Evolutionary conservation across 2,113 vertebrate genomes (phyloP).

Genomic region (Anseranas semipalmata): DNA sequence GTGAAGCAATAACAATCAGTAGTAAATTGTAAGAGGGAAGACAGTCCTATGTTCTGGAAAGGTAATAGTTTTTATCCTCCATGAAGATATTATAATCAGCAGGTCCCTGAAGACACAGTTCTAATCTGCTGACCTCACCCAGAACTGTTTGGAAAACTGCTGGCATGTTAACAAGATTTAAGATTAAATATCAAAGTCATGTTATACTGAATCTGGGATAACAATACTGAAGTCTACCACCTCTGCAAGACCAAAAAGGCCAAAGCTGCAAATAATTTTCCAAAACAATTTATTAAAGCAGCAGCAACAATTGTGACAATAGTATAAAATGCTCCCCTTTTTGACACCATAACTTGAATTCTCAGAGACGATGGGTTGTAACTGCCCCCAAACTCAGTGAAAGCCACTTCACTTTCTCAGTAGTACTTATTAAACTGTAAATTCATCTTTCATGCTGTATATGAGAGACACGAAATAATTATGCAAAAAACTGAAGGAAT

Average conservation of each 20-base stretch:
- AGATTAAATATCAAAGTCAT: neutral
- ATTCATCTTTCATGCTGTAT: neutral
- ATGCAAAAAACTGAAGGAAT: neutral
- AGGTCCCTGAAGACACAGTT: neutral
- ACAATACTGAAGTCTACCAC: neutral
- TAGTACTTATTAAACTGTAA: neutral
- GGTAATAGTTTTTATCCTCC: neutral
- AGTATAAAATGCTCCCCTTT: neutral
- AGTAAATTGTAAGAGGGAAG: conserved; percentile 7
- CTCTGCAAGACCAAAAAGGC: neutral
- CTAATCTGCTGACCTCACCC: neutral
- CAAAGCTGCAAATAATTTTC: neutral
- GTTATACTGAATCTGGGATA: neutral
- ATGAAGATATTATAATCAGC: neutral
- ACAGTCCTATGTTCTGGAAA: neutral
- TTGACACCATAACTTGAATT: neutral
- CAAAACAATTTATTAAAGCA: neutral
- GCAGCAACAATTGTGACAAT: neutral
- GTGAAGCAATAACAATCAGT: neutral
- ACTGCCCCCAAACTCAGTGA: neutral
- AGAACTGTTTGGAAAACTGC: neutral
- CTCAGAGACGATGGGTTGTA: neutral
- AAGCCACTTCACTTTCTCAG: neutral
- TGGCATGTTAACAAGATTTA: neutral
- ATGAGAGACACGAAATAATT: neutral